Base-by-base conservation (phyloP, 2,888 invertebrate genomes). In the Drosophila putrida region DNA sequence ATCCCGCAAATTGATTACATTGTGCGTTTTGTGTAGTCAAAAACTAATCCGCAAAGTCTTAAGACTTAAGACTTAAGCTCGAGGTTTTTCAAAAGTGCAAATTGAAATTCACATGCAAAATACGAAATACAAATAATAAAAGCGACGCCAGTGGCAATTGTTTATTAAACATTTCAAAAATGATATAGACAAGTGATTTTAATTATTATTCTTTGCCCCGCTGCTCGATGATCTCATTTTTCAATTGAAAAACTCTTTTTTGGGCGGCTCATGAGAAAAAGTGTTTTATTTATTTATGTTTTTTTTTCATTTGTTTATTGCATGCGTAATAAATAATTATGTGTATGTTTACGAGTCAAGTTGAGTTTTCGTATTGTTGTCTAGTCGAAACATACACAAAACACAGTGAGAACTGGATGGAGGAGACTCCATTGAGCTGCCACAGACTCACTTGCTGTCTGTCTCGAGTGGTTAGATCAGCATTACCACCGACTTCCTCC, bases 211-310 rank as follows among this genome's bases (percentile, higher is more conserved):
- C 77, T 83, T 82, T 46, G 65, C 61, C 61, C 75, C 58, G 58
- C 36, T 54, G 66, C 58, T 55, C 49, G 83, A 79, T 84, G 87
- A 84, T 84, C 87, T 84, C 84, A 86, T 83, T 82, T 77, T 84
- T 86, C 87, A 86, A 84, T 84, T 77, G 87, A 83, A 83, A 80
- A 67, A 57, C 57, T 54, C 59, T 80, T 74, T 63, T 80, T 74
- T 49, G 35, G 68, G 41, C 62, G 31, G 59, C 41, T 66, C 78
- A 73, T 77, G 74, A 77, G 78, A 86, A 80, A 78, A 78, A 76
- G 49, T 71, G 78, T 61, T 61, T 77, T 62, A 39, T 31, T 39
- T 64, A 67, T 63, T 47, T 70, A 75, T 78, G 82, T 82, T 80
- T 82, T 82, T 20, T 36, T 64, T 70, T 63, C n/a, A n/a, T n/a